These are phyloP conservation scores for Pogona vitticeps DNA, from an alignment of 2,113 vertebrate genomes.

Conservation along the genomic window DNA sequence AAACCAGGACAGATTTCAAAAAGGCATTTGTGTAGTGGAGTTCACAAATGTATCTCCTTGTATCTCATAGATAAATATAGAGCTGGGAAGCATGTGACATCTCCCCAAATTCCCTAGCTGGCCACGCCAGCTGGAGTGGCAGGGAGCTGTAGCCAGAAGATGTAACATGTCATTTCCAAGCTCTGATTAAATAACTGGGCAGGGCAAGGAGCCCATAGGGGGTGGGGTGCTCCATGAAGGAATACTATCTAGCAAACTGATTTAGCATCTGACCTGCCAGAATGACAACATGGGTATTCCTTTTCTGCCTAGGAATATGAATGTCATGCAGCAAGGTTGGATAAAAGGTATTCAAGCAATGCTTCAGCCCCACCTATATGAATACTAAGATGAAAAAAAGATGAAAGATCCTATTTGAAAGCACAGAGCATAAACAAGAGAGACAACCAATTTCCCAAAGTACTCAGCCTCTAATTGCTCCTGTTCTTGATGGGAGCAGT, in stretches of 20 bases:
- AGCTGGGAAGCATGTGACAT: background rate
- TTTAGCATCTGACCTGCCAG: background rate
- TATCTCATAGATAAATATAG: background rate
- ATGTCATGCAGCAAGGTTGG: background rate
- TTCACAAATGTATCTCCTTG: background rate
- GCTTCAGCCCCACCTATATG: background rate
- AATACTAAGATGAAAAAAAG: background rate
- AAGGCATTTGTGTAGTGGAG: background rate
- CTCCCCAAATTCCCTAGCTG: no score
- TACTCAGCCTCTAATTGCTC: conserved; percentile 5
- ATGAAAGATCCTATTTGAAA: conserved; percentile 4
- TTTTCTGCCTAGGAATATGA: background rate
- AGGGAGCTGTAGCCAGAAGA: no score
- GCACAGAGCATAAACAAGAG: background rate
- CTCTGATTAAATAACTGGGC: background rate
- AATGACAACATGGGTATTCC: background rate
- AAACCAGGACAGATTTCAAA: background rate
- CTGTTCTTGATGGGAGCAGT: conserved; percentile 10
- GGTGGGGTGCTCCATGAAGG: background rate
- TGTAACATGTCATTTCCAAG: no score
- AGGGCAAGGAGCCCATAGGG: background rate
- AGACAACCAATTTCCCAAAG: conserved; percentile 1
- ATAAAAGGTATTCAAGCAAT: background rate
- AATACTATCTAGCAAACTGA: background rate
- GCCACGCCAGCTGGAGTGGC: no score